A percentile compares a stretch with the other conserved stretches of the same genome.
phyloP scores from a whole-genome alignment of 2,888 invertebrate species.

The Nemoura dubitans region DNA sequence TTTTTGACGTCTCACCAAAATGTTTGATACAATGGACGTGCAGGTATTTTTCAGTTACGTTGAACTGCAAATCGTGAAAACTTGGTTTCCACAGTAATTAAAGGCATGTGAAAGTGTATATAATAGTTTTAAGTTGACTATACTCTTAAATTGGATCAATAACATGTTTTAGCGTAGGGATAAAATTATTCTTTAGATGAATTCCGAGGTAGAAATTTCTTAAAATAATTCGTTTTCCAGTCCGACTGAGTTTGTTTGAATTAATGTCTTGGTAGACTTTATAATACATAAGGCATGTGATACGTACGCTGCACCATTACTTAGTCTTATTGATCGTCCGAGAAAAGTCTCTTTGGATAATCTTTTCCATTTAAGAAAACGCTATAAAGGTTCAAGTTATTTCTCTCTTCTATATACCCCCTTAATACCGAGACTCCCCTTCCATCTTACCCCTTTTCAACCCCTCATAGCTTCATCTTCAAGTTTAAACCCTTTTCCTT shows the following conservation, averaged over 20 bases:
- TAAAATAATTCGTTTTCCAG: conserved; percentile 33
- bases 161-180: conserved; percentile 16
- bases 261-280: conserved; percentile 35
- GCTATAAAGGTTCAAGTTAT: conserved; percentile 46
- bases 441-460: conserved; percentile 19
- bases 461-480: conserved; percentile 44
- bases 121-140: conserved; percentile 25
- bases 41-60: not conserved
- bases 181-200: conserved; percentile 34
- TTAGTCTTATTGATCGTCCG: conserved; percentile 41
- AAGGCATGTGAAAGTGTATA: not conserved
- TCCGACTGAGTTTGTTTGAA: conserved; percentile 35
- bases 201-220: conserved; percentile 26
- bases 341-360: conserved; percentile 48
- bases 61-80: not conserved
- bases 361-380: conserved; percentile 51
- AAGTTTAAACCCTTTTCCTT: conserved; percentile 50
- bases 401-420: conserved; percentile 42
- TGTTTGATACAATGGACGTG: not conserved
- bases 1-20: not conserved
- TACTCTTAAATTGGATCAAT: conserved; percentile 32
- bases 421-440: conserved; percentile 21
- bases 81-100: not conserved
- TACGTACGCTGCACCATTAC: conserved; percentile 40
- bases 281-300: conserved; percentile 41